phyloP scores from a whole-genome alignment of 2,888 invertebrate genomes.

The Cerastis rubricosa region DNA sequence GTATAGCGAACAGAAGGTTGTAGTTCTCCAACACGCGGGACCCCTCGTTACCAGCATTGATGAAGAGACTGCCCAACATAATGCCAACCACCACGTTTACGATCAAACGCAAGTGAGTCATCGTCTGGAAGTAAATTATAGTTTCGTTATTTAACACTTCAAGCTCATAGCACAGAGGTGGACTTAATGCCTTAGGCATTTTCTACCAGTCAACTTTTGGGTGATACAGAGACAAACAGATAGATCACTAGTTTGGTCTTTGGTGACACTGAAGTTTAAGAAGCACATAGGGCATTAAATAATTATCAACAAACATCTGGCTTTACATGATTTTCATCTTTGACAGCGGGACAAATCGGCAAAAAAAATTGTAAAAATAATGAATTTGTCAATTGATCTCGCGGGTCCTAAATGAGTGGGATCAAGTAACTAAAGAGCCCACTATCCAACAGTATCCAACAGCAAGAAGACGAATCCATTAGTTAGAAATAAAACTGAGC shows the following conservation, averaged over 20 bases:
- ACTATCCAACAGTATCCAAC: too few species aligned
- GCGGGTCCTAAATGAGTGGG: too few species aligned
- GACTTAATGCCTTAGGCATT: too few species aligned
- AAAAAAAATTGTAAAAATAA: too few species aligned
- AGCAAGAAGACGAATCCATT: background rate
- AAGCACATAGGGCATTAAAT: background rate
- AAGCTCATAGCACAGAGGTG: too few species aligned
- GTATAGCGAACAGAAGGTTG: constrained; percentile 96
- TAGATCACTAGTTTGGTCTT: background rate
- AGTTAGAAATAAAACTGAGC: background rate
- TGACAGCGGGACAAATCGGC: too few species aligned
- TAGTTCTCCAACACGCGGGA: constrained; percentile 95
- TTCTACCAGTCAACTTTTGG: too few species aligned
- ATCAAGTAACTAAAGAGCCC: too few species aligned
- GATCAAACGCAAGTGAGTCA: constrained; percentile 94
- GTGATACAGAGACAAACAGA: too few species aligned
- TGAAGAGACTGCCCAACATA: constrained; percentile 94
- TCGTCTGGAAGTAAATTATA: constrained; percentile 88
- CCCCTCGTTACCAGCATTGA: constrained; percentile 94
- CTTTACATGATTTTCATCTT: too few species aligned
- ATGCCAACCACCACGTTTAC: constrained; percentile 94
- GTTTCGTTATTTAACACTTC: too few species aligned
- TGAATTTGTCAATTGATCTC: too few species aligned
- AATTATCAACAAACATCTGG: background rate
- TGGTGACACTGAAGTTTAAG: background rate